A percentile compares a stretch with the other conserved stretches of the same genome.
Conservation (phyloP, 2,797 vertebrate genomes). For the Iguana delicatissima region DNA sequence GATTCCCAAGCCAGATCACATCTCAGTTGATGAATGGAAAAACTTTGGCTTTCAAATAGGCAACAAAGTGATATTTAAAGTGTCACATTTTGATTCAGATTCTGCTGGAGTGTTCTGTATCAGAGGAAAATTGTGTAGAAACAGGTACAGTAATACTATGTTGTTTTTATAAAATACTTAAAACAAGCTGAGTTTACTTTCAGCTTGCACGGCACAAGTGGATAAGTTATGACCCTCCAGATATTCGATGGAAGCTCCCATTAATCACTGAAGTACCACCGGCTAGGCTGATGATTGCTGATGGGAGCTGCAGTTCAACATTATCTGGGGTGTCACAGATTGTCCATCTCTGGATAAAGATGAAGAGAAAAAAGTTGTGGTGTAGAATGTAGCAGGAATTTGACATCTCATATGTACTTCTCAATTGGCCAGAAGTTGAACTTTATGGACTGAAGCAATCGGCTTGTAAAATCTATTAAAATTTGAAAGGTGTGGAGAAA, state of each 20-base stretch:
- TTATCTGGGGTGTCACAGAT: too few species aligned
- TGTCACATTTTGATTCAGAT: constrained; percentile 91
- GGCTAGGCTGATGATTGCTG: too few species aligned
- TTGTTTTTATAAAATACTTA: constrained; percentile 6
- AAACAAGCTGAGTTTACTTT: not conserved
- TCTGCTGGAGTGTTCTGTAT: constrained; percentile 91
- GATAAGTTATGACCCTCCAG: too few species aligned
- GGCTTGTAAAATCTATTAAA: not conserved
- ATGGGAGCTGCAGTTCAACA: too few species aligned
- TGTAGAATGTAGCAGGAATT: not conserved
- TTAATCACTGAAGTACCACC: too few species aligned
- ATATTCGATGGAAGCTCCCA: too few species aligned
- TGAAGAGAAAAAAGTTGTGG: not conserved
- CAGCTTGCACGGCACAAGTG: not conserved
- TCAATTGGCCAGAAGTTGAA: not conserved
- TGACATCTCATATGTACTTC: not conserved
- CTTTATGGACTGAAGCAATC: not conserved
- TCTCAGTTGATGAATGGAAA: constrained; percentile 86
- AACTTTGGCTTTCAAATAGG: constrained; percentile 85
- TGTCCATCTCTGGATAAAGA: too few species aligned
- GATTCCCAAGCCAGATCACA: constrained; percentile 88
- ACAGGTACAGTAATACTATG: constrained; percentile 76
- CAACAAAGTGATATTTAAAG: constrained; percentile 88
- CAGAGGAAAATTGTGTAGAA: constrained; percentile 85
- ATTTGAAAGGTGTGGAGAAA: not conserved